Evolutionary conservation across 1,140 invertebrate genomes (phyloP).

Genomic region (Maniola jurtina): DNA sequence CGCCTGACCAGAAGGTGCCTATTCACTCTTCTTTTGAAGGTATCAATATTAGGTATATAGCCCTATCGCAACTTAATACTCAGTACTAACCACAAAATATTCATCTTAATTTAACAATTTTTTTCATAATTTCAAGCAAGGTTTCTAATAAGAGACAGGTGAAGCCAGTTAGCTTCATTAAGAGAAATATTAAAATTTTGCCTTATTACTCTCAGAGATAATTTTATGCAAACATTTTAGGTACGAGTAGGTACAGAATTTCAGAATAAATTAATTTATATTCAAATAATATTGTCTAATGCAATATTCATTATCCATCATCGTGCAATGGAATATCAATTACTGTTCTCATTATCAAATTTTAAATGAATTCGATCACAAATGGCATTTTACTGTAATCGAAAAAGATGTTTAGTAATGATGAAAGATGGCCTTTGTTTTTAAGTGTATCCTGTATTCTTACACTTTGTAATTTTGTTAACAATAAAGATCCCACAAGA

Average conservation of each 20-base stretch:
- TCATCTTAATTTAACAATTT: background rate
- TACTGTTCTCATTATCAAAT: background rate
- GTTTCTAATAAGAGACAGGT: background rate
- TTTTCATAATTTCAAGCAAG: background rate
- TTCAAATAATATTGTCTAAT: conserved; percentile 5
- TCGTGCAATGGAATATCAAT: conserved; percentile 3
- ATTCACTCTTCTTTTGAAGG: no score
- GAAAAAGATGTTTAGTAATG: background rate
- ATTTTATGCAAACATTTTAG: conserved; percentile 1
- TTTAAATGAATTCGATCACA: background rate
- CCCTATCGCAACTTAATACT: no score
- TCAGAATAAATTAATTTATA: conserved; percentile 5
- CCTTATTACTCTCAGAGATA: background rate
- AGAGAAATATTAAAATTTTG: background rate
- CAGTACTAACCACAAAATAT: no score
- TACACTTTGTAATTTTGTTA: no score
- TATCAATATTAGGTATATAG: no score
- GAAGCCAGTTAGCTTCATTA: background rate
- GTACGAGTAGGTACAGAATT: background rate
- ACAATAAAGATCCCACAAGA: no score
- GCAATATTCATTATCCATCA: background rate
- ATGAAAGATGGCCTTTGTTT: no score
- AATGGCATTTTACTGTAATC: background rate
- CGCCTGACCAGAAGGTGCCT: no score
- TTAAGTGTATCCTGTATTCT: no score